These are phyloP conservation scores for Clupea harengus DNA, from an alignment of 2,113 vertebrate genomes.

Conservation along the genomic window DNA sequence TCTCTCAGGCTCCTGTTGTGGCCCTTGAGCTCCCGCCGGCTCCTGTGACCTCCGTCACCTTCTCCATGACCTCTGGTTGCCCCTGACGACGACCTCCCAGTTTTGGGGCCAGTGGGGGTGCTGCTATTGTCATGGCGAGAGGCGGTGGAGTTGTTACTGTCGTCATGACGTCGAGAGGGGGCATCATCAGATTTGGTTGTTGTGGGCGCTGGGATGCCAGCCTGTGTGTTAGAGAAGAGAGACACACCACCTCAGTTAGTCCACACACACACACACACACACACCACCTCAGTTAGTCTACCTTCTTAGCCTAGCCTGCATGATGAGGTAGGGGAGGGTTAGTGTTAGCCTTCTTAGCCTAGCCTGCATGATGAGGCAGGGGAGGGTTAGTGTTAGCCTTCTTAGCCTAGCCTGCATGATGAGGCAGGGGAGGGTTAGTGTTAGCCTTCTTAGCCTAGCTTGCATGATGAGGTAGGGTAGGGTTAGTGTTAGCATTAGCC, in stretches of 20 bases:
- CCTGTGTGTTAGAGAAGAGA: neutral
- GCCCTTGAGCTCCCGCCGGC: neutral
- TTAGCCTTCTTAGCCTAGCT: too few relatives aligned
- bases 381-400: too few relatives aligned
- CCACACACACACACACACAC: neutral
- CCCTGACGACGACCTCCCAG: neutral
- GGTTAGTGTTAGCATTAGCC: too few relatives aligned
- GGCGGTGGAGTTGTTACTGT: neutral
- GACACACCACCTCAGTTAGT: neutral
- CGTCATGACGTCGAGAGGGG: neutral
- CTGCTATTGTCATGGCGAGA: neutral
- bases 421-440: too few relatives aligned
- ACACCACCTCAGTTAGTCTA: neutral
- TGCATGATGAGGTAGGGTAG: too few relatives aligned
- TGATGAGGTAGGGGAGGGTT: slow-evolving; percentile 81
- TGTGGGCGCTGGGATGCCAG: neutral
- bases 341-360: too few relatives aligned
- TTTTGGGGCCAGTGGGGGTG: neutral
- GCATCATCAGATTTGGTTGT: neutral
- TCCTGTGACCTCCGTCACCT: neutral
- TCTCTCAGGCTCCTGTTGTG: slow-evolving; percentile 22
- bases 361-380: too few relatives aligned
- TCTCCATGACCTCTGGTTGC: neutral
- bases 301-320: slow-evolving; percentile 76
- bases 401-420: too few relatives aligned